Base-by-base conservation (phyloP, 2,888 invertebrate genomes). In the Callimorpha dominula region DNA sequence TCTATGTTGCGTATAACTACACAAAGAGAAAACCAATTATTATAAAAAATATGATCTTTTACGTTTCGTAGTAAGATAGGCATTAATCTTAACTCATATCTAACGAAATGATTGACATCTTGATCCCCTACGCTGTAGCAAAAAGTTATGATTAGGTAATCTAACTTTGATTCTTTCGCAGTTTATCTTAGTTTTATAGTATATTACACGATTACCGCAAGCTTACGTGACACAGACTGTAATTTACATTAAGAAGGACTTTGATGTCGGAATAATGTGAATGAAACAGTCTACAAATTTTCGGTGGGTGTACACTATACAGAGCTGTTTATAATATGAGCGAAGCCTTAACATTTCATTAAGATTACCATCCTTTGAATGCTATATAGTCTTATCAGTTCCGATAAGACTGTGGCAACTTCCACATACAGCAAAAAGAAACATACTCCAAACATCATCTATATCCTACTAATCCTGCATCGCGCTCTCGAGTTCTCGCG, bases 111-210 rank as follows among this genome's bases (percentile, higher is more conserved):
- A 42, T 54, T 54, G 54, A 43, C 54, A 54, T 54, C 42, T 54
- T 67, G 54, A 54, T 54, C n/a, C n/a, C 54, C 43, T 42, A 54
- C 54, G 54, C 43, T 57, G 54, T 43, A 42, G 54, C 8, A 14
- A 69, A 63, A 69, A 69, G 69, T 69, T 69, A 63, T 63, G 69
- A 69, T 63, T 63, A 62, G 40, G n/a, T 60, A 69, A 69, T 69
- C 62, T 50, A 63, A 52, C 43, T 65, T 71, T 57, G 57, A 46
- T 71, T 65, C 57, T 71, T 60, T 71, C 15, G 49, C 60, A 46
- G 40, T 60, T 66, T 60, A 66, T 71, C 52, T 31, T 46, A 57
- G 20, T 65, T 63, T 63, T 54, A 67, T 68, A 68, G 54, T 42
- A 42, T 68, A 57, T 57, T n/a, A 54, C 40, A 40, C 40, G 31